Conservation (phyloP, 2,797 vertebrate species). For the Linurgus olivaceus region DNA sequence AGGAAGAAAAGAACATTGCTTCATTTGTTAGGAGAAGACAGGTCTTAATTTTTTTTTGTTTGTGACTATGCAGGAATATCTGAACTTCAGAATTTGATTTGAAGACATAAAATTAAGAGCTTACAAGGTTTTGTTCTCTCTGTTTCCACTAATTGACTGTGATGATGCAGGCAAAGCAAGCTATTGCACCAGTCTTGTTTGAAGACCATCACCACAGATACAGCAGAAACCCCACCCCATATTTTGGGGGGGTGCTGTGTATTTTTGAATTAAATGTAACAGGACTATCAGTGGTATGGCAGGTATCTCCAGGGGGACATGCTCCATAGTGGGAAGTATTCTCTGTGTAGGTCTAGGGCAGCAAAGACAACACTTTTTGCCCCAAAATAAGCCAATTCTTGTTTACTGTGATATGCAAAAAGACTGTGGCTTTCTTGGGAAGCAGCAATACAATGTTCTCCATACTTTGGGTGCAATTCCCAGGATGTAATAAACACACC, state of each 20-base stretch:
- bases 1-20: neutral
- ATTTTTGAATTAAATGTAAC: neutral
- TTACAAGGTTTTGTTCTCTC: neutral
- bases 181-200: neutral
- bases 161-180: neutral
- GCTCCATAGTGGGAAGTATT: neutral
- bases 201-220: neutral
- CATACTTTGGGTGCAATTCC: rapidly evolving
- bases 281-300: neutral
- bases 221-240: neutral
- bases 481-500: neutral
- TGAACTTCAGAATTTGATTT: neutral
- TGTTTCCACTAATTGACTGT: neutral
- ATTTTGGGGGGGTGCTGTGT: neutral
- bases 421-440: neutral
- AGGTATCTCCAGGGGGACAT: neutral
- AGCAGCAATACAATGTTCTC: rapidly evolving
- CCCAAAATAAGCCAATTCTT: neutral
- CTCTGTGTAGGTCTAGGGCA: neutral
- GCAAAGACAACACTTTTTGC: neutral
- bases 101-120: neutral
- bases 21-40: neutral
- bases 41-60: neutral
- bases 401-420: neutral
- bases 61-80: neutral